These are phyloP conservation scores for Lagocephalus sceleratus DNA, from an alignment of 2,797 vertebrate species.

Conservation along the genomic window DNA sequence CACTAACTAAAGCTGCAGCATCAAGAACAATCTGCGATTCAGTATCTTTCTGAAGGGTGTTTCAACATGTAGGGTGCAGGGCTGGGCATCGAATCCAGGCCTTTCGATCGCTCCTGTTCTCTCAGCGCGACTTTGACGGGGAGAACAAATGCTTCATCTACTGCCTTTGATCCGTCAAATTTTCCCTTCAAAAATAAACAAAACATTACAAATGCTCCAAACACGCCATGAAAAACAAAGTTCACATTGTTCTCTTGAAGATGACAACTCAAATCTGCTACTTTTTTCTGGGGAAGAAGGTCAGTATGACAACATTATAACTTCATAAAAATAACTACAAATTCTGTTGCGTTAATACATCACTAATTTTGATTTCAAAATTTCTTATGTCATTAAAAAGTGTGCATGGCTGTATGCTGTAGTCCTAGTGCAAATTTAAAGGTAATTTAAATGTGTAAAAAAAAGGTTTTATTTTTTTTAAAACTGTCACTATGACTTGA, in stretches of 20 bases:
- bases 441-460: too few relatives aligned
- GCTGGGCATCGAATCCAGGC: too few relatives aligned
- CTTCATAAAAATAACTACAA: constrained; percentile 62
- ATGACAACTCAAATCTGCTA: constrained; percentile 26
- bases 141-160: constrained; percentile 58
- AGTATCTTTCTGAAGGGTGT: too few relatives aligned
- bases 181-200: constrained; percentile 49
- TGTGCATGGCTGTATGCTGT: constrained; percentile 46
- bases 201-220: constrained; percentile 35
- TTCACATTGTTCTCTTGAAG: constrained; percentile 20
- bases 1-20: too few relatives aligned
- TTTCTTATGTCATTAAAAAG: constrained; percentile 61
- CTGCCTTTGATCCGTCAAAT: constrained; percentile 47
- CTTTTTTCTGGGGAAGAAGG: constrained; percentile 40
- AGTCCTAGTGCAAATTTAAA: too few relatives aligned
- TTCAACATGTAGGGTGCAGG: too few relatives aligned
- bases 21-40: too few relatives aligned
- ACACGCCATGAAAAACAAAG: constrained; percentile 10
- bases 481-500: too few relatives aligned
- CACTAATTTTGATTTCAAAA: constrained; percentile 33
- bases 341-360: constrained; percentile 59
- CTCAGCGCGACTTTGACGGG: not conserved
- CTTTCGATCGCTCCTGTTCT: too few relatives aligned
- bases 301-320: constrained; percentile 35
- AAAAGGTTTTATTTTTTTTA: too few relatives aligned